phyloP scores from a whole-genome alignment of 2,797 vertebrate species.

The Callimico goeldii region DNA sequence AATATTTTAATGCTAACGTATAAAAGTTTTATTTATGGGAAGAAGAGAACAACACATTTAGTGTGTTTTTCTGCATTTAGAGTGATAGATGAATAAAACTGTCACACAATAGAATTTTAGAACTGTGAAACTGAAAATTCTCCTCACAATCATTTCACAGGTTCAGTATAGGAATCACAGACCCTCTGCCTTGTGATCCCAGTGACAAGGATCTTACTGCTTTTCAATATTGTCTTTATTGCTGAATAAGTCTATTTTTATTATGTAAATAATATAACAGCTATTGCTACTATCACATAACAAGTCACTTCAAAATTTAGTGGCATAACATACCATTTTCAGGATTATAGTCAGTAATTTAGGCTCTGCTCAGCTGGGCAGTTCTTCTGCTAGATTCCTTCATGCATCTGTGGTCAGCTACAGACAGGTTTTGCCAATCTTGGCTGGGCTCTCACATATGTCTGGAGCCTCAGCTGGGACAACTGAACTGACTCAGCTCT shows the following conservation, averaged over 20 bases:
- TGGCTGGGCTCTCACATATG: neutral
- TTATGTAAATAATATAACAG: neutral
- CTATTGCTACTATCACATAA: neutral
- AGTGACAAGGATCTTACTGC: neutral
- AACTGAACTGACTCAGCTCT: neutral
- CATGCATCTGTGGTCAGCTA: neutral
- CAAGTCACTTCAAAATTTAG: neutral
- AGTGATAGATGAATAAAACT: neutral
- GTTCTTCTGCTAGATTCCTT: neutral
- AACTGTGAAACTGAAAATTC: neutral
- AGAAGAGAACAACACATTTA: neutral
- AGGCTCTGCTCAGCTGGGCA: neutral
- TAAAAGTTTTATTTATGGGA: neutral
- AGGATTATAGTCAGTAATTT: neutral
- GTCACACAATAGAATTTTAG: neutral
- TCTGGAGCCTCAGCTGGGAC: neutral
- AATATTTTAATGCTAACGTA: neutral
- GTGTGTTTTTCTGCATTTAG: neutral
- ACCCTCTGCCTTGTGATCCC: neutral
- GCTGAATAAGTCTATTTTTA: neutral
- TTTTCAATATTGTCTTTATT: neutral
- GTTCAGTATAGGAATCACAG: neutral
- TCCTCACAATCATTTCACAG: neutral
- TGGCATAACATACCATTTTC: neutral
- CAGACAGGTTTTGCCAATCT: neutral